phyloP scores from a whole-genome alignment of 2,113 vertebrate species.

The Actinemys pallida region DNA sequence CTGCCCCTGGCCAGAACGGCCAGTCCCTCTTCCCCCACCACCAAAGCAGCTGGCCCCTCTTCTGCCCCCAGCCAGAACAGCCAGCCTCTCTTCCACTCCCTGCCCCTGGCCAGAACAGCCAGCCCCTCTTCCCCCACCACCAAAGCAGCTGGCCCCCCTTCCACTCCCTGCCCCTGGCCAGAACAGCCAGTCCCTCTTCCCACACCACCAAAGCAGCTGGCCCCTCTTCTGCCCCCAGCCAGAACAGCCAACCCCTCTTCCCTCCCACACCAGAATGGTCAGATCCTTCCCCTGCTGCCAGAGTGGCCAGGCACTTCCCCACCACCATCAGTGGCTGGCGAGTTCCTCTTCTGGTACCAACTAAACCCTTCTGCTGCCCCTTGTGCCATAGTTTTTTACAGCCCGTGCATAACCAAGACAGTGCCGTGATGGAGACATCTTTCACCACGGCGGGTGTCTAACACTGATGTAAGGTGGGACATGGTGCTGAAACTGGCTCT shows the following conservation, averaged over 20 bases:
- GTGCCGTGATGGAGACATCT: background rate
- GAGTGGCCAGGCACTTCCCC: background rate
- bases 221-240: too few relatives aligned
- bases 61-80: background rate
- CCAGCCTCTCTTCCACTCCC: too few relatives aligned
- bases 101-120: too few relatives aligned
- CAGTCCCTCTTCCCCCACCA: too few relatives aligned
- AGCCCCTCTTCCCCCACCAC: too few relatives aligned
- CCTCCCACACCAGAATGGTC: background rate
- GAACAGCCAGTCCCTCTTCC: too few relatives aligned
- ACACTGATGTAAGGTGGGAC: background rate
- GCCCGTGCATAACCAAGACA: background rate
- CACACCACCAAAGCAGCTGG: too few relatives aligned
- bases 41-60: too few relatives aligned
- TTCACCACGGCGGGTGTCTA: background rate
- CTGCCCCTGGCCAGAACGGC: background rate
- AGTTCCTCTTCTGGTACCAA: background rate
- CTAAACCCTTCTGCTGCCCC: background rate
- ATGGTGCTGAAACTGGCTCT: background rate
- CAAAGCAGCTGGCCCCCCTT: too few relatives aligned
- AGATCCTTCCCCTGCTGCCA: too few relatives aligned
- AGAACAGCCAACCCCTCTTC: too few relatives aligned
- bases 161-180: too few relatives aligned
- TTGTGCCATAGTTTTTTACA: background rate
- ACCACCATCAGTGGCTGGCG: background rate